Evolutionary conservation across 2,113 vertebrate genomes (phyloP), one percentile per base, ranked within the genome.

Genomic region (Urocynchramus pylzowi): DNA sequence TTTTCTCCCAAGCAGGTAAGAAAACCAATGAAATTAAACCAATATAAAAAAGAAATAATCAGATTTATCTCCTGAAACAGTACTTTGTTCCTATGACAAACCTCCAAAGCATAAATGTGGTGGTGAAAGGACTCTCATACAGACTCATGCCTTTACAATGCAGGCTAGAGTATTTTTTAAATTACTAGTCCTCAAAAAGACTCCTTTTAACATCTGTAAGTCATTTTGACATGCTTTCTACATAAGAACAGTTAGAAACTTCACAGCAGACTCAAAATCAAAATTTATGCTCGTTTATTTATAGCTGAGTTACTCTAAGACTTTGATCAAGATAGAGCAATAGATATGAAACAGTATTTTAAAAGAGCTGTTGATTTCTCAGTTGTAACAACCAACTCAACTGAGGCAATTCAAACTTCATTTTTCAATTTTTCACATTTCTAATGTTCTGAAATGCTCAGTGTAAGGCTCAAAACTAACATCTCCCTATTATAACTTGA

Each of bases 231-330:
- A 45, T 35, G 24, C 24, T 53, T 88, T 69, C 61, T n/a, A 27
- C 9, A 30, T 19, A 84, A 57, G 1, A 12, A 69, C 20, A 59
- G 54, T 47, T 27, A 65, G 68, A 90, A 82, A 67, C 10, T 13
- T 61, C 61, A 68, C 13, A 69, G 53, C 4, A 76, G 7, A 44
- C 15, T 70, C 84, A 80, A 91, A 76, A 44, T 88, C 70, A 92
- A 93, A 95, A 96, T 86, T 84, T 84, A 65, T 85, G 45, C n/a
- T 84, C 49, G 76, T 95, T 92, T 96, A 95, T 94, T 95, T 95
- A 94, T 37, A 95, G 64, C 31, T 84, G 60, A 97, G 81, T 97
- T 95, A 97, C 87, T 96, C 92, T 18, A 93, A 93, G 47, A 93
- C 27, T 74, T 95, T 79, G 64, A 97, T 94, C 85, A 96, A 95